These are phyloP conservation scores for Camelus dromedarius DNA, from an alignment of 2,113 vertebrate genomes.

Conservation along the genomic window DNA sequence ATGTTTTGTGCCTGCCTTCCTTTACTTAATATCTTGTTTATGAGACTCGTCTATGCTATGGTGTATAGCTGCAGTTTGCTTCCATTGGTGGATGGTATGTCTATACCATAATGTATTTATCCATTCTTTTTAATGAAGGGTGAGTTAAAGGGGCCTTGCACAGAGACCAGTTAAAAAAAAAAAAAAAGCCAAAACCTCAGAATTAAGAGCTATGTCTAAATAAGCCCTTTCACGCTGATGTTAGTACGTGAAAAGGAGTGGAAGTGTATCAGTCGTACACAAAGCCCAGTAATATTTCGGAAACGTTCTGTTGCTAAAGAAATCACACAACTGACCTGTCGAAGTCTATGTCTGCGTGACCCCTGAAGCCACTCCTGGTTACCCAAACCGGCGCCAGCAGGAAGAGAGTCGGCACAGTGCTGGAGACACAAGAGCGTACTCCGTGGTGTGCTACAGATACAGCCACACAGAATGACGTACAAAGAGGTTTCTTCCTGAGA, in stretches of 20 bases:
- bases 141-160: neutral
- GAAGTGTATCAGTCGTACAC: neutral
- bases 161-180: neutral
- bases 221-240: neutral
- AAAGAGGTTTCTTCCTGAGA: neutral
- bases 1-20: neutral
- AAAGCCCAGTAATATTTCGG: neutral
- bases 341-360: neutral
- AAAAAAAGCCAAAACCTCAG: neutral
- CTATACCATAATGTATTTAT: neutral
- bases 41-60: neutral
- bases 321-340: neutral
- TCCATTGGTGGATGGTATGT: neutral
- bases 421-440: neutral
- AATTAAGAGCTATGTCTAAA: neutral
- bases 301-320: neutral
- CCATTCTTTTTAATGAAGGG: neutral
- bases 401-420: neutral
- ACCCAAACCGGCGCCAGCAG: neutral
- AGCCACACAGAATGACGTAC: neutral
- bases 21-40: neutral
- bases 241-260: neutral
- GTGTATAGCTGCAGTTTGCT: neutral
- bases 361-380: neutral
- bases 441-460: neutral